Percentiles rank a stretch among this genome's conserved stretches.
Conservation (phyloP, 2,888 invertebrate species). For the Caenorhabditis sp. region DNA sequence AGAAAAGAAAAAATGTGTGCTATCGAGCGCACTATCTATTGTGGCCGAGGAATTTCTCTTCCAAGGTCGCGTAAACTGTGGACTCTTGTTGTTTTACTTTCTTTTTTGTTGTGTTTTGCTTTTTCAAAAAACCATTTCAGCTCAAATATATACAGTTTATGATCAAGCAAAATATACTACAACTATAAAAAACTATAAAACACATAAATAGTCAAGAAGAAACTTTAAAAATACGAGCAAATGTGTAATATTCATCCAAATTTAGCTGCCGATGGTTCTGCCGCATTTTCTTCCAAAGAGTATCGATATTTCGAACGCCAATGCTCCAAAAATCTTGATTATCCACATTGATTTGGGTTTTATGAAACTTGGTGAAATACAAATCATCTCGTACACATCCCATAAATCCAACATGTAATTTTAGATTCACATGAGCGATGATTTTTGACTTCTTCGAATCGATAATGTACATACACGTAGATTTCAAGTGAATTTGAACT, state of each 20-base stretch:
- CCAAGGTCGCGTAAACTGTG: no score
- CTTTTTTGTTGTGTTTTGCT: no score
- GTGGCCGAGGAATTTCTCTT: no score
- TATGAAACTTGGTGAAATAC: not conserved
- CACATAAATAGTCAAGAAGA: not conserved
- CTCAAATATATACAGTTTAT: not conserved
- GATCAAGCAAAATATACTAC: not conserved
- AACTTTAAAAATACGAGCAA: not conserved
- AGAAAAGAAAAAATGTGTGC: no score
- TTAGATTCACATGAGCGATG: not conserved
- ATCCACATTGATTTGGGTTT: not conserved
- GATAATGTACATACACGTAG: not conserved
- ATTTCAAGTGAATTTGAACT: not conserved
- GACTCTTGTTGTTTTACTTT: no score
- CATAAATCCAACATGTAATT: not conserved
- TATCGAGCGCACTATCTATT: no score
- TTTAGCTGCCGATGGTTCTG: not conserved
- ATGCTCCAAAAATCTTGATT: not conserved
- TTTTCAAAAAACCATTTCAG: no score
- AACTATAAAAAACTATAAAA: not conserved
- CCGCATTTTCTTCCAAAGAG: not conserved
- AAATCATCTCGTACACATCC: not conserved
- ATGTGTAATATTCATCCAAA: not conserved
- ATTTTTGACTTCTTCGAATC: not conserved
- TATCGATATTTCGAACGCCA: not conserved